Conservation (phyloP, 2,113 vertebrate species). For the Sterrhoptilus dennistouni region DNA sequence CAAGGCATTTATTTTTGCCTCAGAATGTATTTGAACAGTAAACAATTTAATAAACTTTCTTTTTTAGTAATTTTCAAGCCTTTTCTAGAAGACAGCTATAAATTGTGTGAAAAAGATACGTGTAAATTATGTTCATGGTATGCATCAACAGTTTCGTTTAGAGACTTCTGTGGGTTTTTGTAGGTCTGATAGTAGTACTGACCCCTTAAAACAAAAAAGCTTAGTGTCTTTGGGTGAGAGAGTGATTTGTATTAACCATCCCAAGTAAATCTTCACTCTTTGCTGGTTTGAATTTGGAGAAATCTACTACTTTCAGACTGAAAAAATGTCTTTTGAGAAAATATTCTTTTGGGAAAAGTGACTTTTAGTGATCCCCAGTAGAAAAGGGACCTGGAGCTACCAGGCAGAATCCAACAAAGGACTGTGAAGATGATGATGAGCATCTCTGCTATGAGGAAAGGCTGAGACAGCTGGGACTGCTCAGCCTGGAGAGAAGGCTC, state of each 20-base stretch:
- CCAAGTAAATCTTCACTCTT: not conserved
- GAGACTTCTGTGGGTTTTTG: not conserved
- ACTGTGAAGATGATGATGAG: not conserved
- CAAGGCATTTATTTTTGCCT: slow-evolving; percentile 65
- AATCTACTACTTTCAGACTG: not conserved
- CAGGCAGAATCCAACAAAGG: not conserved
- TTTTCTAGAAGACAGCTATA: slow-evolving; percentile 43
- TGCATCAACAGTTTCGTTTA: not conserved
- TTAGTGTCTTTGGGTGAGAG: not conserved
- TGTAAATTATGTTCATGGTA: not conserved
- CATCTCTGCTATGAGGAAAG: not conserved
- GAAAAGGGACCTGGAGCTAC: not conserved
- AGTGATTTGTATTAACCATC: not conserved
- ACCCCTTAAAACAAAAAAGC: not conserved
- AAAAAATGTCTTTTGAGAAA: not conserved
- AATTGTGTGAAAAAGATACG: slow-evolving; percentile 10
- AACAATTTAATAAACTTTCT: slow-evolving; percentile 68
- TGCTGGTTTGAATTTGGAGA: not conserved
- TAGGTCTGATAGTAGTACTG: not conserved
- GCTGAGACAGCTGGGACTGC: not conserved
- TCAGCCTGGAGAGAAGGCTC: not conserved
- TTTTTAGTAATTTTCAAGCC: slow-evolving; percentile 35
- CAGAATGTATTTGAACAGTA: slow-evolving; percentile 62
- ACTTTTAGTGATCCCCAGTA: not conserved
- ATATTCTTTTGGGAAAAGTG: not conserved